Percentiles rank a stretch among this genome's conserved stretches.
Conservation (phyloP, 92 coral and sea anemone species). For the Actinernus sp. region DNA sequence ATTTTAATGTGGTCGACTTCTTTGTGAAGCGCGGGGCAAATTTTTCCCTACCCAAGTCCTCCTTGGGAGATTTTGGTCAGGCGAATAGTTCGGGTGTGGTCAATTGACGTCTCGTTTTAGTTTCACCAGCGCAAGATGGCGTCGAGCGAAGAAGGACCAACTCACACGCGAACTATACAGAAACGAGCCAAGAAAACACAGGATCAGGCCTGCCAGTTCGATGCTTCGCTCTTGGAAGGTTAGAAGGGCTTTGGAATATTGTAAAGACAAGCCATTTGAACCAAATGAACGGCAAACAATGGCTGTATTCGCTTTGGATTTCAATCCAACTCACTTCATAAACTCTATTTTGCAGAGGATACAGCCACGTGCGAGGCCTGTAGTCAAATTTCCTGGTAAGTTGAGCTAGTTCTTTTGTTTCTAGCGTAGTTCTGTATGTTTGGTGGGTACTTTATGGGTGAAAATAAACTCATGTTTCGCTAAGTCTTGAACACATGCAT, state of each 20-base stretch:
- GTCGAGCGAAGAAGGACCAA: conserved; percentile 92
- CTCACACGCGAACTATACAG: conserved; percentile 87
- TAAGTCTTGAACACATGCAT: conserved; percentile 17
- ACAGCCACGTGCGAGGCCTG: conserved; percentile 93
- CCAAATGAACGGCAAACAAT: conserved; percentile 14
- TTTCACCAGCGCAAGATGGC: conserved; percentile 82
- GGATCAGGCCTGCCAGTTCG: conserved; percentile 99
- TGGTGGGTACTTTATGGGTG: background rate
- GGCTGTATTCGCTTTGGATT: conserved; percentile 4
- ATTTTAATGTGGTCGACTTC: too few relatives aligned
- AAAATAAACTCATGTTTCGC: background rate
- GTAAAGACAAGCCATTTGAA: conserved; percentile 2
- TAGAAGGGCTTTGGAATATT: conserved; percentile 23
- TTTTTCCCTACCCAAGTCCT: conserved; percentile 17
- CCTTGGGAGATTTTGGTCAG: conserved; percentile 46
- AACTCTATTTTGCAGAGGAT: conserved; percentile 76
- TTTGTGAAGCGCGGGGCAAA: too few relatives aligned
- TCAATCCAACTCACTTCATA: conserved; percentile 41
- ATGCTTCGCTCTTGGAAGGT: conserved; percentile 98
- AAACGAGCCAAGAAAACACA: conserved; percentile 95
- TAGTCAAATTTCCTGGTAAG: conserved; percentile 90
- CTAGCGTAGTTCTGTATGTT: background rate
- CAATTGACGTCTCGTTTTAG: conserved; percentile 82
- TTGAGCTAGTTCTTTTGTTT: conserved; percentile 8
- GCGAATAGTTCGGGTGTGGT: conserved; percentile 94